These are phyloP conservation scores for Trichechus manatus DNA, from an alignment of 2,113 vertebrate genomes.

Conservation along the genomic window DNA sequence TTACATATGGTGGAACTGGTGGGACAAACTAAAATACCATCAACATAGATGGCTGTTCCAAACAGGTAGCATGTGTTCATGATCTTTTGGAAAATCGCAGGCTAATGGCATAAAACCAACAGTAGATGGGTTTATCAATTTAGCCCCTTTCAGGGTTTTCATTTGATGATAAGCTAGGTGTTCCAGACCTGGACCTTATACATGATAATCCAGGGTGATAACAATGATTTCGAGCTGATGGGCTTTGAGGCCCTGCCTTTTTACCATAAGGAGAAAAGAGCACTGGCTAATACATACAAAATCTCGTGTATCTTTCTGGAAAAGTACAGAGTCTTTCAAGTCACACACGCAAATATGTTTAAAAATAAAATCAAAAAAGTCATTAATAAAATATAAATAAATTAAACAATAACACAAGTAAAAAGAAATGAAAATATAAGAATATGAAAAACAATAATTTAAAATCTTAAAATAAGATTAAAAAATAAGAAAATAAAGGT, in stretches of 20 bases:
- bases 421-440: not conserved
- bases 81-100: not conserved
- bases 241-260: not conserved
- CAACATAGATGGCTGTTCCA: not conserved
- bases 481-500: not conserved
- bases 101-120: not conserved
- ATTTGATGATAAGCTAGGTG: not conserved
- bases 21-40: not conserved
- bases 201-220: not conserved
- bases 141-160: not conserved
- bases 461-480: not conserved
- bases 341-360: not conserved
- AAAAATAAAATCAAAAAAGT: not conserved
- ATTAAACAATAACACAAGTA: not conserved
- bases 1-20: not conserved
- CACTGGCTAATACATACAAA: not conserved
- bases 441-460: not conserved
- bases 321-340: not conserved
- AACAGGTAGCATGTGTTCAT: not conserved
- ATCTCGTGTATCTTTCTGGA: not conserved
- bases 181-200: not conserved
- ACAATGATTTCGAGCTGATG: not conserved
- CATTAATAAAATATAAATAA: constrained; percentile 17
- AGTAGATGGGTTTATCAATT: not conserved
- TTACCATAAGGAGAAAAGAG: not conserved